These are phyloP conservation scores for Neodiprion lecontei DNA, from an alignment of 1,140 invertebrate genomes.

Conservation along the genomic window DNA sequence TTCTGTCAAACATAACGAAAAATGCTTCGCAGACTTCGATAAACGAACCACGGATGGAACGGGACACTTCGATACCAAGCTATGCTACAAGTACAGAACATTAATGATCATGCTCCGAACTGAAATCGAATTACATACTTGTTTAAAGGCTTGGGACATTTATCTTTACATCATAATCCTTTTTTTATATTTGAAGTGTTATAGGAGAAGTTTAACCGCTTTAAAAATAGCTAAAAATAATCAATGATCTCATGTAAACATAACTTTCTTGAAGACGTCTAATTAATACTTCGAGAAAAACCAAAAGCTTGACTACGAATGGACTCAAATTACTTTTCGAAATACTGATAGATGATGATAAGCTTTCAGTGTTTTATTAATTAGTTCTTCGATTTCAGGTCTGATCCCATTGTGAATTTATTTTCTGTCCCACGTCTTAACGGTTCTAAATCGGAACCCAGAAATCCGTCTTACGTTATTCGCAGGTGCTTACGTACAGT, in stretches of 20 bases:
- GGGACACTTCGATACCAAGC: background rate
- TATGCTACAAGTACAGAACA: background rate
- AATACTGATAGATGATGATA: background rate
- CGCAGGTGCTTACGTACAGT: background rate
- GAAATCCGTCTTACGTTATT: background rate
- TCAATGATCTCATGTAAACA: too few relatives aligned
- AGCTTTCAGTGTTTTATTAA: background rate
- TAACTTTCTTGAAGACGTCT: too few relatives aligned
- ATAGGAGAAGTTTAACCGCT: too few relatives aligned
- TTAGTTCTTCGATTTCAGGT: background rate
- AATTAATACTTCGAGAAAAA: too few relatives aligned
- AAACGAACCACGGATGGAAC: constrained; percentile 2
- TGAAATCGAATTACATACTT: too few relatives aligned
- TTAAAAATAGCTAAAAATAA: too few relatives aligned
- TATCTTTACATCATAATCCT: too few relatives aligned
- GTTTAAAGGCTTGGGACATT: too few relatives aligned
- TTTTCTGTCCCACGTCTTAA: background rate
- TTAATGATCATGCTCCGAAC: too few relatives aligned
- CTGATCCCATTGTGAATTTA: background rate
- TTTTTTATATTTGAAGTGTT: too few relatives aligned
- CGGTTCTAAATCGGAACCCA: constrained; percentile 9
- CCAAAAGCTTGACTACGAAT: too few relatives aligned
- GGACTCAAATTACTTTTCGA: background rate
- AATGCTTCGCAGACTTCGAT: constrained; percentile 12
- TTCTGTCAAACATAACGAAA: constrained; percentile 14